A percentile compares a stretch with the other conserved stretches of the same genome.
Evolutionary conservation across 2,113 vertebrate species (phyloP).

Genomic region (Chaetorhynchus papuensis): DNA sequence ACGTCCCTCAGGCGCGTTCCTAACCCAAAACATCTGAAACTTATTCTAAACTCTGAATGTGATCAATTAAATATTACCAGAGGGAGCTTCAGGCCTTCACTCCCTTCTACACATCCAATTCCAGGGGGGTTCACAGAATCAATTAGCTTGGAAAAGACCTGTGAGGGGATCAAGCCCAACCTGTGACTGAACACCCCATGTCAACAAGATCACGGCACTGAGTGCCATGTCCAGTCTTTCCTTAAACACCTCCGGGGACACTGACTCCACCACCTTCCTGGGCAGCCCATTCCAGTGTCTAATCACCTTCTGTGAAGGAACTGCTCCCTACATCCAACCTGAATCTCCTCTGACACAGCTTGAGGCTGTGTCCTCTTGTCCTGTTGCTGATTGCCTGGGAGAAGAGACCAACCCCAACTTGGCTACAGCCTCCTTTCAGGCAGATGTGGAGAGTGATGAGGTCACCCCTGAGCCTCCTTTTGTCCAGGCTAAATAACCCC

Average conservation of each 20-base stretch:
- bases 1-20: rapidly evolving
- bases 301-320: not conserved
- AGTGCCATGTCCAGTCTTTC: not conserved
- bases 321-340: not conserved
- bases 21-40: not conserved
- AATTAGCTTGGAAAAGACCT: not conserved
- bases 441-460: not conserved
- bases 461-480: not conserved
- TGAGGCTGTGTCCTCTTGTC: not conserved
- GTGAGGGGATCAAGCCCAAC: not conserved
- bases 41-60: not conserved
- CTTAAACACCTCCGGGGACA: not conserved
- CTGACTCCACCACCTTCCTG: not conserved
- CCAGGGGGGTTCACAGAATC: not conserved
- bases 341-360: not conserved
- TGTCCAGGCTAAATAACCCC: not conserved
- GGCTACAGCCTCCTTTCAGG: not conserved
- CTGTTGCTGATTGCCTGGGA: not conserved
- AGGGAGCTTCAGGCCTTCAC: not conserved
- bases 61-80: not conserved
- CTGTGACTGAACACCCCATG: not conserved
- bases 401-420: not conserved
- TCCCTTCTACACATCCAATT: not conserved
- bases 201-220: not conserved
- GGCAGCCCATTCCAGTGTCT: not conserved